Evolutionary conservation across 1,140 invertebrate species (phyloP), one percentile per base, ranked within the genome.

Genomic region (Thrips palmi): DNA sequence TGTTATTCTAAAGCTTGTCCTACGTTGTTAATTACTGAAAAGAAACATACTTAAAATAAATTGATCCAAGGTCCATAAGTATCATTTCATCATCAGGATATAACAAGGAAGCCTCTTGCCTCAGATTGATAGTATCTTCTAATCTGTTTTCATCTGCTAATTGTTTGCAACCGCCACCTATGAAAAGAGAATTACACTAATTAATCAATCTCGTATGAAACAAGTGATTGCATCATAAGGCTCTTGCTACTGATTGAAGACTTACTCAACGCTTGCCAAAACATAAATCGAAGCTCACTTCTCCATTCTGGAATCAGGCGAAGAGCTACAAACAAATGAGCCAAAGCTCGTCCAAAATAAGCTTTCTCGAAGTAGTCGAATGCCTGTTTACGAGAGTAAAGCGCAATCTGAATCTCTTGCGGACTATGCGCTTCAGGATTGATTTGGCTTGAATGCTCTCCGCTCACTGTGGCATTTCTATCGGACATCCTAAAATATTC

Each of bases 21-120:
- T n/a, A 14, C 27, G 19, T 8, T 38, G 29, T 34, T 30, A 35
- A n/a, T 14, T 22, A 10, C 60, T 60, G 40, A 57, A 57, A 7
- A 62, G 43, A 42, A 63, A 58, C 33, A 45, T 41, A 20, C 46
- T 47, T 24, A 50, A 41, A 40, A 47, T 43, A 51, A 50, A n/a
- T n/a, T n/a, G n/a, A n/a, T 19, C 57, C 58, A 33, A 59, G 49
- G 40, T 53, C 55, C 35, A 53, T 58, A n/a, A 59, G 39, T 15
- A 60, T 42, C 15, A 46, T 37, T 42, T 55, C 54, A 47, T 53
- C 51, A 15, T 57, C 50, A 30, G 53, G 54, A 41, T 51, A 58
- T 4, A 59, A 25, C 38, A 56, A 49, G 33, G 56, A 50, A 6
- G 58, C 61, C 48, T 60, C 50, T 22, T 58, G 50, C 49, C 60